Evolutionary conservation across 2,888 invertebrate genomes (phyloP), one percentile per base, ranked within the genome.

Genomic region (Anodontia alba): DNA sequence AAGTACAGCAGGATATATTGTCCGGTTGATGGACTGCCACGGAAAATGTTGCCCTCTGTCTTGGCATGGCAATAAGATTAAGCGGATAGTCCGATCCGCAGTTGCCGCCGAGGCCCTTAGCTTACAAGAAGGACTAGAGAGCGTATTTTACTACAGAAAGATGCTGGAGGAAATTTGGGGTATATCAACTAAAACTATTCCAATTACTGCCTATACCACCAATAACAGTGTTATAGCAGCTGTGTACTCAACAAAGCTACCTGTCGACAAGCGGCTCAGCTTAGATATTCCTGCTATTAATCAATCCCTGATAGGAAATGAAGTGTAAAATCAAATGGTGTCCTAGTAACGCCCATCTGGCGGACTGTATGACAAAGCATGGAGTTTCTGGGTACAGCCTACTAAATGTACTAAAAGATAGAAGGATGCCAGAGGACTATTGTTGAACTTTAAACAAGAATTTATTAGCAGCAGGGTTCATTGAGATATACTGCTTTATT

Each of bases 161-260:
- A 49, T 49, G 20, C 76, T 23, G 72, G 76, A 57, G 26, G 54
- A 33, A 42, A 68, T 29, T 73, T 36, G 33, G 68, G 51, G 57
- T 78, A 76, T 62, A 67, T 57, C 70, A 70, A 75, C 73, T 17
- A 73, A 78, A 31, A 57, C 54, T 17, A 62, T 78, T 43, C 69
- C 57, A 31, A 51, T 49, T 26, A 8, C n/a, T 73, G 3, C 26
- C 51, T n/a, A 49, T 20, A n/a, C 49, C 71, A 31, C 72, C 72
- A 23, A 80, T 83, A n/a, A n/a, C n/a, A n/a, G n/a, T n/a, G n/a
- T n/a, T 51, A 69, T 78, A 33, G 84, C 76, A 57, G 73, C 81
- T 33, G 42, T 84, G 26, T 31, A 77, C 62, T 84, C 81, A 46
- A 80, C 81, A 38, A 83, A 83, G 54, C 42, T 80, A 42, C 81